Evolutionary conservation across 2,888 invertebrate species (phyloP), one percentile per base, ranked within the genome.

Genomic region (Drosophila paranaensis): DNA sequence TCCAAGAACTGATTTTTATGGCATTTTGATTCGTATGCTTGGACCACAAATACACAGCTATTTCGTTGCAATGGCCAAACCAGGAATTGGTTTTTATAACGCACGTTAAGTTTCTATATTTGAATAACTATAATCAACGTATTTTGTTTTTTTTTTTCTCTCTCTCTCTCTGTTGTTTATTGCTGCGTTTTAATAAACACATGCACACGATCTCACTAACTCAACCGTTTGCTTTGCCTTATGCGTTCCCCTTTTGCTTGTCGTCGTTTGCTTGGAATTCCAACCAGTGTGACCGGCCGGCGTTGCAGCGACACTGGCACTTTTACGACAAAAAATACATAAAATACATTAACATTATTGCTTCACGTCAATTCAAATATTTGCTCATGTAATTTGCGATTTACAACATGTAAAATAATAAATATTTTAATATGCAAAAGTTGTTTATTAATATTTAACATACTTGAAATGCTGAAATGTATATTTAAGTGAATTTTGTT

Each of bases 1-100:
- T 84, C 84, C 84, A 74, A 81, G 85, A 84, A 84, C 55, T 78
- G 76, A 70, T 79, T 85, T 85, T 76, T 81, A 87, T 81, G 82
- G 74, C 88, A 88, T 84, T 81, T 84, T 82, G 72, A 67, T 77
- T 70, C 57, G 57, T 50, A 61, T 57, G 54, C 45, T 45, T 40
- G 55, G 48, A 53, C 63, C 71, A 33, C 33, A 33, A 9, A 63
- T 56, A 27, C 50, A 43, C 42, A 25, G 39, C 30, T 58, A 33
- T 57, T 6, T 56, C 37, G 40, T 35, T 71, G 39, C 13, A 30
- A 43, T 33, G n/a, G 40, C 39, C 35, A 25, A 50, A 3, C 8
- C 20, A 53, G 13, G 10, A 48, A 35, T 37, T 20, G 10, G 14
- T 11, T 11, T n/a, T 60, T n/a, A 5, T 25, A 50, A 46, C n/a